Conservation (phyloP, 1,140 invertebrate species). For the Heliconius melpomene region DNA sequence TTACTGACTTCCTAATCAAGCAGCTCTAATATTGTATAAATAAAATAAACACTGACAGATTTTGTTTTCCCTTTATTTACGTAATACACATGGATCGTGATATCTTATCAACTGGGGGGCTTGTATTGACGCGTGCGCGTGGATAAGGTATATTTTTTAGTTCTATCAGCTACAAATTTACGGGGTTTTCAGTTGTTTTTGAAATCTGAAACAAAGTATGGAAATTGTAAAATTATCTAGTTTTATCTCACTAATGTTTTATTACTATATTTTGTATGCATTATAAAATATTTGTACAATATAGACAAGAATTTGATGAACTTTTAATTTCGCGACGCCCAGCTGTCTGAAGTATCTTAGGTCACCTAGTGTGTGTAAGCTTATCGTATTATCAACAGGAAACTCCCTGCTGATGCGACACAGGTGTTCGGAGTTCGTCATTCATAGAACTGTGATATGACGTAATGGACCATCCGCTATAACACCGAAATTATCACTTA, state of each 20-base stretch:
- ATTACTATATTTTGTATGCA: constrained; percentile 16
- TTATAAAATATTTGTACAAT: constrained; percentile 20
- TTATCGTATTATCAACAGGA: constrained; percentile 59
- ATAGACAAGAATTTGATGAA: constrained; percentile 36
- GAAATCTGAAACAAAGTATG: too few species aligned
- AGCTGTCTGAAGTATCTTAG: constrained; percentile 36
- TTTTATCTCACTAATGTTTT: background rate
- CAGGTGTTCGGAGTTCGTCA: constrained; percentile 49
- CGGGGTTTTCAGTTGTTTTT: too few species aligned
- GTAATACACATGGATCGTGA: too few species aligned
- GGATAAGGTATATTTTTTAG: too few species aligned
- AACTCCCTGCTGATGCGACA: constrained; percentile 54
- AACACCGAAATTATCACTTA: constrained; percentile 13
- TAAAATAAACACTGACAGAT: too few species aligned
- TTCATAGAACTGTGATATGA: constrained; percentile 58
- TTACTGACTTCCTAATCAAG: too few species aligned
- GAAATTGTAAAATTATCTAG: too few species aligned
- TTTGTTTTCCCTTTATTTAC: too few species aligned
- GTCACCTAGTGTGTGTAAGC: constrained; percentile 27
- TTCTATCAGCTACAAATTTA: too few species aligned
- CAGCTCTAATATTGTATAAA: too few species aligned
- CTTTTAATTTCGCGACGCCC: constrained; percentile 32
- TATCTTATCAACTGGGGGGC: too few species aligned
- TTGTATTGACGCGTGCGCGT: too few species aligned
- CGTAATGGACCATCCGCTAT: constrained; percentile 38